Conservation (phyloP, 92 coral and sea anemone species). For the Umimayanthus chanpuru region DNA sequence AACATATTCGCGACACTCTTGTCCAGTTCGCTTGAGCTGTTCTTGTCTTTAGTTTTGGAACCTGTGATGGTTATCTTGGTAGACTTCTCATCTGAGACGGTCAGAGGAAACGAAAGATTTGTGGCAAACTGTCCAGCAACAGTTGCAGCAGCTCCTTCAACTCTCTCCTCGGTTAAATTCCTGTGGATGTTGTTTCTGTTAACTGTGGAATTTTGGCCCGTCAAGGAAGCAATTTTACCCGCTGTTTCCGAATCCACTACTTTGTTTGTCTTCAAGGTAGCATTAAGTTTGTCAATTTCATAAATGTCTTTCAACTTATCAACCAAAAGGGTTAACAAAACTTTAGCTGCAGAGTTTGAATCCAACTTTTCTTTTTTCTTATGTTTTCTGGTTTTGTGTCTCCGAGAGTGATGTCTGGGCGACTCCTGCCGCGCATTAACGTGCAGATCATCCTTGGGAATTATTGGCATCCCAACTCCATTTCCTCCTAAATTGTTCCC, state of each 20-base stretch:
- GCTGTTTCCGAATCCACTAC: slow-evolving; percentile 53
- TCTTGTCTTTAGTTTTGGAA: slow-evolving; percentile 32
- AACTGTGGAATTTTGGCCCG: slow-evolving; percentile 46
- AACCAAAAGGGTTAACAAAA: slow-evolving; percentile 73
- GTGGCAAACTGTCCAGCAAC: slow-evolving; percentile 51
- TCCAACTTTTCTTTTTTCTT: slow-evolving; percentile 42
- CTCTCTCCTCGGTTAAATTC: background rate
- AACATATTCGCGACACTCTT: slow-evolving; percentile 49
- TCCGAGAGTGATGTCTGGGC: slow-evolving; percentile 50
- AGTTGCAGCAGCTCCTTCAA: slow-evolving; percentile 6
- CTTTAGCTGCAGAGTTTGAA: slow-evolving; percentile 59
- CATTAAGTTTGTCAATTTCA: slow-evolving; percentile 75
- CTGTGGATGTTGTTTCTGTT: slow-evolving; percentile 44
- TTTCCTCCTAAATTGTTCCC: background rate
- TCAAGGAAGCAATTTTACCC: slow-evolving; percentile 63
- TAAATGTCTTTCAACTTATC: slow-evolving; percentile 88
- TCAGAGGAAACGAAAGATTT: slow-evolving; percentile 78
- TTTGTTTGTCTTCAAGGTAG: slow-evolving; percentile 30
- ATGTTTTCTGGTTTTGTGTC: slow-evolving; percentile 47
- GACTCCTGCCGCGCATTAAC: slow-evolving; percentile 5
- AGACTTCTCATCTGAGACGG: slow-evolving; percentile 65
- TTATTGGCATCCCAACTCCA: background rate
- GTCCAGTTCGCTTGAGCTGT: slow-evolving; percentile 45
- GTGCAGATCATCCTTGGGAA: slow-evolving; percentile 13
- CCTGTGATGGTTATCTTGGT: slow-evolving; percentile 45